Evolutionary conservation across 2,888 invertebrate genomes (phyloP).

Genomic region (Leptinotarsa rubiginosa): DNA sequence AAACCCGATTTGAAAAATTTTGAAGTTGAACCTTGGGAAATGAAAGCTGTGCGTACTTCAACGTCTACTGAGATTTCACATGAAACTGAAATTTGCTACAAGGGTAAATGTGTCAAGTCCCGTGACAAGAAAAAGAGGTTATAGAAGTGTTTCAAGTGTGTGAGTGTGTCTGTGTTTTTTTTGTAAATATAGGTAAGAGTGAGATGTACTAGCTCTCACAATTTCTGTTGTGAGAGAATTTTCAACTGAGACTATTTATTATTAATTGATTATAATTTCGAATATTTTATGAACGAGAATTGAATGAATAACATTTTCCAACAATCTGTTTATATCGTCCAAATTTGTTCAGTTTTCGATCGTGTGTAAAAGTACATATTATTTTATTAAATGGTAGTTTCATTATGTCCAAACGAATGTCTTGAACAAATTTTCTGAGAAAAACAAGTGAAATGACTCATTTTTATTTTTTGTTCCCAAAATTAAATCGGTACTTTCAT

Average conservation of each 20-base stretch:
- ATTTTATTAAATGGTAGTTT: constrained; percentile 10
- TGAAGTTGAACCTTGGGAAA: constrained; percentile 67
- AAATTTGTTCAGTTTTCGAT: constrained; percentile 9
- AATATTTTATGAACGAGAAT: constrained; percentile 28
- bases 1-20: constrained; percentile 37
- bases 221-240: constrained; percentile 26
- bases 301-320: constrained; percentile 20
- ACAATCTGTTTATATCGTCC: not conserved
- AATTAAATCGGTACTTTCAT: no score
- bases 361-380: not conserved
- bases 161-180: not conserved
- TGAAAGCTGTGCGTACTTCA: constrained; percentile 76
- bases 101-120: constrained; percentile 84
- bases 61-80: constrained; percentile 86
- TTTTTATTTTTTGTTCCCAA: no score
- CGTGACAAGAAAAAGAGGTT: constrained; percentile 54
- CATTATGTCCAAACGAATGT: not conserved
- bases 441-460: no score
- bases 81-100: constrained; percentile 90
- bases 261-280: constrained; percentile 16
- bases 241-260: constrained; percentile 36
- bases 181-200: constrained; percentile 24
- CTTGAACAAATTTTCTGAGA: no score
- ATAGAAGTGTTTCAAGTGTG: constrained; percentile 25
- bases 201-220: not conserved